Base-by-base conservation (phyloP, 2,888 invertebrate genomes). In the Hemicrepidius hirtus region DNA sequence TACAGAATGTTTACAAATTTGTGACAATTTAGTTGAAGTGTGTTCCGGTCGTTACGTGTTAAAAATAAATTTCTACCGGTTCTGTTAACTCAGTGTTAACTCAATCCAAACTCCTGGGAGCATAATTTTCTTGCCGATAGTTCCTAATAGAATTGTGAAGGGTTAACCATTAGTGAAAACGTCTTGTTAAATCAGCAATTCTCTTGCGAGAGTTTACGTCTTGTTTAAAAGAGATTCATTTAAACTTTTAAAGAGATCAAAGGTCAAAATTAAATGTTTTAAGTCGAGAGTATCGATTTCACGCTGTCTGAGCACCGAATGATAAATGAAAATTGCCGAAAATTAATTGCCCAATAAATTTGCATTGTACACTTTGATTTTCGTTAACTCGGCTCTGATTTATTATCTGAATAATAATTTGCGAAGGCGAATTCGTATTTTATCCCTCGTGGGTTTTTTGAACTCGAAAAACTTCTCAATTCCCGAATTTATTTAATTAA, bases 351-450 rank as follows among this genome's bases (percentile, higher is more conserved):
- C 44, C 44, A 60, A 60, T 60, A 60, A 60, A 60, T 60, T 41
- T 60, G 60, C 60, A 44, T 24, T 44, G 60, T 60, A 60, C 57
- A 60, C 9, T 60, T 60, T 60, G 63, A 63, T 63, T 50, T 65
- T 50, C 53, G 46, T 65, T 32, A 65, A 53, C 50, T 20, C 18
- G 28, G 35, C 24, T 13, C 40, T 50, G 49, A 63, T 65, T 65
- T 65, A 65, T 40, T 13, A 35, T 32, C n/a, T 16, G 63, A 63
- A 63, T 63, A 63, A 32, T 63, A 41, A 63, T 63, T 46, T 63
- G 41, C 35, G 18, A 40, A 57, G 37, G 57, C 24, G 57, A 20
- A 12, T 44, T 7, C 60, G 60, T 21, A 41, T 41, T 60, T 60
- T 41, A 41, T n/a, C 24, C 20, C 35, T n/a, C 7, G 0, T 3